Conservation (phyloP, 2,797 vertebrate genomes). For the Hypotaenidia okinawae region DNA sequence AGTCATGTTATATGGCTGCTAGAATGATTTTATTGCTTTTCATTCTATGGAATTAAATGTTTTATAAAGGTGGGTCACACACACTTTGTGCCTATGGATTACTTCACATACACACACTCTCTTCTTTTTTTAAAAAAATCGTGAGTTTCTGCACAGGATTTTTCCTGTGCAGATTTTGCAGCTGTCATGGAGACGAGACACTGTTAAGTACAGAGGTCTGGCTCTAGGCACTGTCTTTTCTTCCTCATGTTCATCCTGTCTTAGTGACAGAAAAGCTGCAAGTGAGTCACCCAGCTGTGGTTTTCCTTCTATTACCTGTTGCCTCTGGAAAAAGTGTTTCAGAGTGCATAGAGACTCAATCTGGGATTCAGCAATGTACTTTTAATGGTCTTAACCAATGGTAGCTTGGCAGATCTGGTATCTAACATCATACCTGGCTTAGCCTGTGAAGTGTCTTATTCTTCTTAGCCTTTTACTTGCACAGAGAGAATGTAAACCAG, state of each 20-base stretch:
- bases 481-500: not conserved
- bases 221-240: not conserved
- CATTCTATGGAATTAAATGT: not conserved
- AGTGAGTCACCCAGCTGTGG: not conserved
- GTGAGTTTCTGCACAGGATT: not conserved
- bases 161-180: not conserved
- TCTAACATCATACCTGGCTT: not conserved
- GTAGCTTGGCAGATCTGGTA: not conserved
- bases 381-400: not conserved
- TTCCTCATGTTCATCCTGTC: not conserved
- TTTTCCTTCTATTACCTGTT: not conserved
- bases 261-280: not conserved
- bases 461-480: not conserved
- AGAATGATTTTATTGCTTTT: not conserved
- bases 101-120: not conserved
- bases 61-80: not conserved
- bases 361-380: not conserved
- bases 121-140: not conserved
- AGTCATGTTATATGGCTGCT: not conserved
- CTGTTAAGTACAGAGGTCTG: not conserved
- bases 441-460: not conserved
- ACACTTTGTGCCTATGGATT: not conserved
- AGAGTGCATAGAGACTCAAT: not conserved
- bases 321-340: not conserved
- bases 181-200: not conserved